Evolutionary conservation across 30 jellyfish, hydroid and myxozoan species (phyloP), one percentile per base, ranked within the genome.

Genomic region (Mastigias papua): DNA sequence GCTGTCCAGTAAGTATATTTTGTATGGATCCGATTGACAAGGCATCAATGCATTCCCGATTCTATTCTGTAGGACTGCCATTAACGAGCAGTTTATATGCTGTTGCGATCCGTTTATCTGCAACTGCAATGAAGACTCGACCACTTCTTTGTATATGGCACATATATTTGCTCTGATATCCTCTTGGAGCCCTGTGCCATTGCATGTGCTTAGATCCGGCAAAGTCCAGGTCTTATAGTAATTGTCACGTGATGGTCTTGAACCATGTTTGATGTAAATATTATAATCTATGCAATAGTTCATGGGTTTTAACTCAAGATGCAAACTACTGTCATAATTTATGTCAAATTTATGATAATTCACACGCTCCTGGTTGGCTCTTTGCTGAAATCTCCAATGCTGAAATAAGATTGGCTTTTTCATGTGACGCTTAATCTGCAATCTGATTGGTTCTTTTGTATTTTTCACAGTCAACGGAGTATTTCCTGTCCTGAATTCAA

Each of bases 131-230:
- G 82, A 35, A 29, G 90, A 33, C 34, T 20, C 73, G 22, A 80
- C 70, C 20, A 66, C 50, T 17, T 67, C 80, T 64, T 48, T 76
- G 49, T 80, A 80, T 16, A 67, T 80, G 35, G 82, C 32, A 33
- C 90, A 80, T 7, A 80, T 62, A 27, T 80, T 64, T 21, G 90
- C 82, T 48, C 74, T 80, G 1, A 80, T 25, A 34, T n/a, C 73
- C n/a, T 80, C 90, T 63, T 37, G 82, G 0, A 33, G 60, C 60
- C 90, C 81, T 22, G 71, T 65, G 70, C 34, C 21, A 33, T 78
- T 78, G 79, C 96, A 88, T 10, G 91, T 26, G 54, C 91, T 65
- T 69, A 65, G 20, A 57, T 88, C 96, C 2, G 96, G 96, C 48
- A 88, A 58, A 32, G 87, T 65, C 96, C 96, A 88, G 61, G 33